Conservation (phyloP, 1,140 invertebrate genomes). For the Nebria ingens region DNA sequence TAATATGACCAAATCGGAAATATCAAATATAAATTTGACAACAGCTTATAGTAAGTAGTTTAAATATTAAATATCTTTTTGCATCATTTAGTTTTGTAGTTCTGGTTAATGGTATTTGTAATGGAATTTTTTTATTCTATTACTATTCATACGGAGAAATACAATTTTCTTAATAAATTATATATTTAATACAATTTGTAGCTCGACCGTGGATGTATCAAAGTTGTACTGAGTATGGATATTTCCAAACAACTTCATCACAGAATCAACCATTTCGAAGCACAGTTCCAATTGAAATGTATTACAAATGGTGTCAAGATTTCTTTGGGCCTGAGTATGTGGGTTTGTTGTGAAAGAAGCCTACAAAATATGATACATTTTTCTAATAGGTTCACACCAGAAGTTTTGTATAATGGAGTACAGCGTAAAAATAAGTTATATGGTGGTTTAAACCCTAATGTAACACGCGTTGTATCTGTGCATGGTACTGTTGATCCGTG, state of each 20-base stretch:
- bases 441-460: constrained; percentile 43
- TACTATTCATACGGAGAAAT: neutral
- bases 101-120: too few relatives aligned
- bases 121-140: neutral
- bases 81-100: too few relatives aligned
- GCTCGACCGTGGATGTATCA: constrained; percentile 65
- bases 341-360: neutral
- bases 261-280: constrained; percentile 50
- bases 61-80: too few relatives aligned
- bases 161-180: too few relatives aligned
- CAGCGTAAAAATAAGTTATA: constrained; percentile 48
- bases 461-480: constrained; percentile 51
- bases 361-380: neutral
- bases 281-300: constrained; percentile 33
- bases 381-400: constrained; percentile 35
- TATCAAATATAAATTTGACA: too few relatives aligned
- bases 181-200: too few relatives aligned
- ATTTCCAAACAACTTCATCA: constrained; percentile 58
- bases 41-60: too few relatives aligned
- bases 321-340: too few relatives aligned
- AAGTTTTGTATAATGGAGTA: constrained; percentile 37
- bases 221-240: constrained; percentile 73
- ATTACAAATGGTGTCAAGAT: neutral
- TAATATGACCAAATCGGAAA: too few relatives aligned
- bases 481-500: constrained; percentile 54